Evolutionary conservation across 2,888 invertebrate genomes (phyloP).

Genomic region (Ochlodes sylvanus): DNA sequence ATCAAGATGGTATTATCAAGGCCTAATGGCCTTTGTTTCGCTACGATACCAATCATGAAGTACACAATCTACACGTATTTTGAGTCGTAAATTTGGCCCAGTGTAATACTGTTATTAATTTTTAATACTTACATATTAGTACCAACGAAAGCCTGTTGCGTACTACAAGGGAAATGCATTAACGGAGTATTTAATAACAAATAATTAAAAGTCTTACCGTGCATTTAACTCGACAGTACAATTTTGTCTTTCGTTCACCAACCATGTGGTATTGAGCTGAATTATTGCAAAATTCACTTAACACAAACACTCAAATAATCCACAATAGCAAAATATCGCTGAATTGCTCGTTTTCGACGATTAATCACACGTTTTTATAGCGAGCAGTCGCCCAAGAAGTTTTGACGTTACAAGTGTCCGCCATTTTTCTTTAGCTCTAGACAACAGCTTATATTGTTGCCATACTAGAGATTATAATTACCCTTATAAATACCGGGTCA

Average conservation of each 20-base stretch:
- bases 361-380: conserved; percentile 68
- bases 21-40: conserved; percentile 36
- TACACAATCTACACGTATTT: conserved; percentile 14
- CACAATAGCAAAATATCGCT: conserved; percentile 55
- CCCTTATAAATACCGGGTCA: not conserved
- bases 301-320: conserved; percentile 55
- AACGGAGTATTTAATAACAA: conserved; percentile 27
- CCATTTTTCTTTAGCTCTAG: conserved; percentile 70
- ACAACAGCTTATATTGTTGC: conserved; percentile 72
- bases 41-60: conserved; percentile 12
- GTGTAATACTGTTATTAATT: not conserved
- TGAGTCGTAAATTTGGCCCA: not conserved
- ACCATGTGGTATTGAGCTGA: conserved; percentile 54
- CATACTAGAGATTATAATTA: conserved; percentile 41
- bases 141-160: not conserved
- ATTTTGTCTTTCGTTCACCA: conserved; percentile 53
- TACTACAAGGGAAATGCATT: not conserved
- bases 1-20: conserved; percentile 35
- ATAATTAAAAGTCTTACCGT: conserved; percentile 64
- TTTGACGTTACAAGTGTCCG: conserved; percentile 77
- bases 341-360: conserved; percentile 53
- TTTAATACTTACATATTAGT: not conserved
- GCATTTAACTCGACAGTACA: conserved; percentile 67
- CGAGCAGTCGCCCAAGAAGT: conserved; percentile 65
- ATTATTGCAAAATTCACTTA: conserved; percentile 51